A percentile compares a stretch with the other conserved stretches of the same genome.
These are phyloP conservation scores for Actinemys pallida DNA, from an alignment of 2,113 vertebrate genomes.

Conservation along the genomic window DNA sequence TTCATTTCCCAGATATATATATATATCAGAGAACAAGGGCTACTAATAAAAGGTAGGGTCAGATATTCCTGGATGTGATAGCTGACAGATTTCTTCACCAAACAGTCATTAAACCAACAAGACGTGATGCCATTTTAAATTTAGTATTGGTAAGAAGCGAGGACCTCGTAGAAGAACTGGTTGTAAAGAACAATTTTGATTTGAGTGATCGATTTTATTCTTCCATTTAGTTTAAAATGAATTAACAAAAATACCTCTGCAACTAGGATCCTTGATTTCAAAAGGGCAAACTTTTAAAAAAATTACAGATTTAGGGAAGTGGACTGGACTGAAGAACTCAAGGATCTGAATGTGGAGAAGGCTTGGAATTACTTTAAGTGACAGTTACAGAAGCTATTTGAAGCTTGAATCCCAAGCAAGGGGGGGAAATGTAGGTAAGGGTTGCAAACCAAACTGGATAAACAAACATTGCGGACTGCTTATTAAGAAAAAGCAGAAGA, in stretches of 20 bases:
- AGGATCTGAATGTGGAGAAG: neutral
- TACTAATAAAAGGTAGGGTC: neutral
- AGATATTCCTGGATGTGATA: neutral
- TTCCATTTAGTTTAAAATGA: too few species aligned
- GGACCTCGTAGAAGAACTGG: neutral
- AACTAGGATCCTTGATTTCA: neutral
- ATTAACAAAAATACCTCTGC: neutral
- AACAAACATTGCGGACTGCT: neutral
- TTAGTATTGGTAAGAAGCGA: neutral
- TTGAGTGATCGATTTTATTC: too few species aligned
- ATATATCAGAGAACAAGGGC: too few species aligned
- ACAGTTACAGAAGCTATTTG: neutral
- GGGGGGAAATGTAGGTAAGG: neutral
- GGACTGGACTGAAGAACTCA: neutral
- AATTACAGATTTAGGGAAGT: neutral
- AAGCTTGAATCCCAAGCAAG: neutral
- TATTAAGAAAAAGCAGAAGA: neutral
- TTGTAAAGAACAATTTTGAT: too few species aligned
- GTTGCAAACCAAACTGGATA: neutral
- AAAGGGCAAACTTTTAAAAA: neutral
- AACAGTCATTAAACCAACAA: neutral
- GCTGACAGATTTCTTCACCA: neutral
- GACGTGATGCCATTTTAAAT: neutral
- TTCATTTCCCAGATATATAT: neutral
- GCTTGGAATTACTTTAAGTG: neutral